Conservation (phyloP, 2,113 vertebrate genomes). For the Laticauda laticaudata region DNA sequence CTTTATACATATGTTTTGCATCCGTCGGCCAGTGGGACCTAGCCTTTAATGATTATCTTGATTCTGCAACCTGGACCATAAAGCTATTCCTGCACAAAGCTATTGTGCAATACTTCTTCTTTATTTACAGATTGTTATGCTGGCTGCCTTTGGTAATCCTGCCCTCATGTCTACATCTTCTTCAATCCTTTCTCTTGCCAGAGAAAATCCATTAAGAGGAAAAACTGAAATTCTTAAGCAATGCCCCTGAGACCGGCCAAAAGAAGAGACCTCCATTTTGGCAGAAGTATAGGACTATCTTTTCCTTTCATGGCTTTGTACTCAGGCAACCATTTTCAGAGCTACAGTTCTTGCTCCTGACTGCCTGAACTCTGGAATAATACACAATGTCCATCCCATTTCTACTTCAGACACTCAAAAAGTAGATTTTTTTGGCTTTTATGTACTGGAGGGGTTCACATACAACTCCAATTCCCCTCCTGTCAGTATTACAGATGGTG, state of each 20-base stretch:
- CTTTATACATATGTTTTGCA: too few species aligned
- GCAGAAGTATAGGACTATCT: background rate
- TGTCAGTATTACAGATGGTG: background rate
- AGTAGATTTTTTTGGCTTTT: background rate
- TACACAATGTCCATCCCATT: background rate
- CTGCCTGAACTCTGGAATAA: background rate
- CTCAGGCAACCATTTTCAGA: background rate
- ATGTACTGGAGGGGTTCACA: background rate
- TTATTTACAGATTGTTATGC: background rate
- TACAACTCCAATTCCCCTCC: background rate
- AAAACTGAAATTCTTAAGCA: background rate
- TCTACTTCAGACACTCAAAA: background rate
- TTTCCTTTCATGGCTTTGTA: background rate
- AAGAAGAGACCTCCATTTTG: background rate
- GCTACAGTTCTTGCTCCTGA: background rate
- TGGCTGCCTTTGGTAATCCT: background rate
- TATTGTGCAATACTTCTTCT: background rate
- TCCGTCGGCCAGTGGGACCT: too few species aligned
- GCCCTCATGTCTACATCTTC: background rate
- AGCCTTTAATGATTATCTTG: background rate
- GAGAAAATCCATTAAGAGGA: background rate
- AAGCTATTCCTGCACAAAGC: background rate
- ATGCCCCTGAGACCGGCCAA: background rate
- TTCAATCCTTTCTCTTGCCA: background rate
- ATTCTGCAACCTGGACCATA: background rate